Percentiles rank a stretch among this genome's conserved stretches.
These are phyloP conservation scores for Hipposideros larvatus DNA, from an alignment of 2,797 vertebrate species.

Conservation along the genomic window DNA sequence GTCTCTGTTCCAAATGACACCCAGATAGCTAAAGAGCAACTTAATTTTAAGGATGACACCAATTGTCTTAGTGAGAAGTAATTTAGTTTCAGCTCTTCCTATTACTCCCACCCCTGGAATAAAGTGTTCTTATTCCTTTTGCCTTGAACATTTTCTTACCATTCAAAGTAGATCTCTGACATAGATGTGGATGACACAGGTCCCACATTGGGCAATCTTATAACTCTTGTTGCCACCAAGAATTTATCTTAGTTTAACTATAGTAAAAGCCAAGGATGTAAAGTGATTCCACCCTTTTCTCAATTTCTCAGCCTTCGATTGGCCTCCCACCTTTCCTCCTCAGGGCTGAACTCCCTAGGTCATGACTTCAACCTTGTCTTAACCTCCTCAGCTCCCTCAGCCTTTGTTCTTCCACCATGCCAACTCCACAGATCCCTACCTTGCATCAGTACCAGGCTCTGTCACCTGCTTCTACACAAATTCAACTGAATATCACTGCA, in stretches of 20 bases:
- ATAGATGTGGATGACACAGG: neutral
- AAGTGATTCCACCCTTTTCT: neutral
- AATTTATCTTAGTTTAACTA: neutral
- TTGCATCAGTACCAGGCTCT: neutral
- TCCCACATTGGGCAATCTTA: neutral
- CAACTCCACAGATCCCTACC: neutral
- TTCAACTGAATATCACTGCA: neutral
- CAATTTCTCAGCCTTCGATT: neutral
- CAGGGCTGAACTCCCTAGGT: neutral
- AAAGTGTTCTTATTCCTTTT: conserved; percentile 47
- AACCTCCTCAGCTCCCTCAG: neutral
- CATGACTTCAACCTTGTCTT: neutral
- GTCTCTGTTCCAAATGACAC: neutral
- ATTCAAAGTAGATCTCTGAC: conserved; percentile 52
- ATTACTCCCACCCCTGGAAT: neutral
- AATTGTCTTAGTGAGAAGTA: conserved; percentile 31
- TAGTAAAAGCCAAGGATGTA: neutral
- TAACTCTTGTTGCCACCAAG: neutral
- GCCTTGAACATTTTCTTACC: conserved; percentile 39
- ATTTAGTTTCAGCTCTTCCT: neutral
- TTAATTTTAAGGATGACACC: neutral
- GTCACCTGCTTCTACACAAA: neutral
- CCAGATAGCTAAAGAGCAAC: conserved; percentile 39
- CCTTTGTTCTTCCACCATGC: neutral
- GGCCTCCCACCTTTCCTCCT: neutral